A percentile compares a stretch with the other conserved stretches of the same genome.
These are phyloP conservation scores for Azemiops feae DNA, from an alignment of 2,113 vertebrate species.

Conservation along the genomic window DNA sequence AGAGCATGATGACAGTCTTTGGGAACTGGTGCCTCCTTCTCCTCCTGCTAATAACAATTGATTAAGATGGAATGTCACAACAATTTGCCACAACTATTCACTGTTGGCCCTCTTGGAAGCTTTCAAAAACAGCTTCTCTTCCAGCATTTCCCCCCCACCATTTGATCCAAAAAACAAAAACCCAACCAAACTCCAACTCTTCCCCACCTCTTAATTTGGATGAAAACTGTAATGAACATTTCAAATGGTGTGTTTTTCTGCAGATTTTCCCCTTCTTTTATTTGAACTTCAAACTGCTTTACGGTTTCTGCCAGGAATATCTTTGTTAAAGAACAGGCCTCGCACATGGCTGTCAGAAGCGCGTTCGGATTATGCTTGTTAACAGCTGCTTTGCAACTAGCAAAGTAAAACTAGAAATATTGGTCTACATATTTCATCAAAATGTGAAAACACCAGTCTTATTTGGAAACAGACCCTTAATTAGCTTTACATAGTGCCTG, in stretches of 20 bases:
- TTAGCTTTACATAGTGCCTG: neutral
- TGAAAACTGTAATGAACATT: conserved; percentile 1
- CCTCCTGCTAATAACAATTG: neutral
- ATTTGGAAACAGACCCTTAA: neutral
- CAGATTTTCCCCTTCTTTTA: neutral
- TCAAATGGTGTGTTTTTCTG: neutral
- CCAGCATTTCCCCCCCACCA: neutral
- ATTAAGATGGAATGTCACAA: conserved; percentile 20
- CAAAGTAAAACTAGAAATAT: neutral
- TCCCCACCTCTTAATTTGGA: conserved; percentile 6
- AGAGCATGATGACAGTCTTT: neutral
- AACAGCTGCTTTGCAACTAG: conserved; percentile 16
- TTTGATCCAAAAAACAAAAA: neutral
- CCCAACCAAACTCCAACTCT: neutral
- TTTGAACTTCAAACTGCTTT: conserved; percentile 19
- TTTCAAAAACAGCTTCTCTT: neutral
- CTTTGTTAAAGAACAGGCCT: conserved; percentile 9
- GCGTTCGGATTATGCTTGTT: neutral
- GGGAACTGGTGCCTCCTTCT: neutral
- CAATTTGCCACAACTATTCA: neutral
- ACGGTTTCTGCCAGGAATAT: conserved; percentile 6
- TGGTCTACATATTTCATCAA: neutral
- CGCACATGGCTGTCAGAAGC: neutral
- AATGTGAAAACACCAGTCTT: neutral
- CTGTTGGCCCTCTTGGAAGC: neutral